phyloP scores from a whole-genome alignment of 92 coral and sea anemone species.

The Montipora capitata region DNA sequence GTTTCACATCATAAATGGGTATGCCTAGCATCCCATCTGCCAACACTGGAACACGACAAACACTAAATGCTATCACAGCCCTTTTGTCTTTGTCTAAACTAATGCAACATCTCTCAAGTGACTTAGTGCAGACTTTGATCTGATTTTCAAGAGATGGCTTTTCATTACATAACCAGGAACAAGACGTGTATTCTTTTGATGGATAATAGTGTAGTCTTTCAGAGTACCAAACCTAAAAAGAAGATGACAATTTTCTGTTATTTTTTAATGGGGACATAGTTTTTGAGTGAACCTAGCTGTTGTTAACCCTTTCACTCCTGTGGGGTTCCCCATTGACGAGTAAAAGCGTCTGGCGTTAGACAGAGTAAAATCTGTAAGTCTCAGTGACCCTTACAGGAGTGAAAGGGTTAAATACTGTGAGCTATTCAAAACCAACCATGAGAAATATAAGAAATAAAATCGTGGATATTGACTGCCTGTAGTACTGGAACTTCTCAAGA shows the following conservation, averaged over 20 bases:
- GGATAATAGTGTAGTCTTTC: slow-evolving; percentile 84
- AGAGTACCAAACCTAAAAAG: slow-evolving; percentile 68
- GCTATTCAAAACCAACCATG: too few species aligned
- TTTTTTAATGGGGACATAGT: too few species aligned
- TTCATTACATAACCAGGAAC: slow-evolving; percentile 78
- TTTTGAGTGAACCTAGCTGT: too few species aligned
- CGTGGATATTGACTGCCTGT: too few species aligned
- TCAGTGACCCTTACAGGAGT: too few species aligned
- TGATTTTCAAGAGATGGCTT: slow-evolving; percentile 67
- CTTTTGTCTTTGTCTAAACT: slow-evolving; percentile 34
- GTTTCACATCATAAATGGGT: slow-evolving; percentile 68
- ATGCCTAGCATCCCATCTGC: slow-evolving; percentile 74
- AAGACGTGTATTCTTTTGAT: slow-evolving; percentile 61
- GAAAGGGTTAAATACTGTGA: too few species aligned
- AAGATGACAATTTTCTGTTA: neutral
- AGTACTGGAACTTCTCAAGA: too few species aligned
- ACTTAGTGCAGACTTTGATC: slow-evolving; percentile 62
- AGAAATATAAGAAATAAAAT: too few species aligned
- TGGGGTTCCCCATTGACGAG: too few species aligned
- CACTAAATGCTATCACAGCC: slow-evolving; percentile 76
- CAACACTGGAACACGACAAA: slow-evolving; percentile 69
- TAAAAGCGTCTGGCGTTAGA: too few species aligned
- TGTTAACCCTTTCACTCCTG: too few species aligned
- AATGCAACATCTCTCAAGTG: slow-evolving; percentile 64
- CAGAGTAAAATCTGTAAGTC: too few species aligned